Conservation (phyloP, 2,797 vertebrate genomes). For the Sarcophilus harrisii region DNA sequence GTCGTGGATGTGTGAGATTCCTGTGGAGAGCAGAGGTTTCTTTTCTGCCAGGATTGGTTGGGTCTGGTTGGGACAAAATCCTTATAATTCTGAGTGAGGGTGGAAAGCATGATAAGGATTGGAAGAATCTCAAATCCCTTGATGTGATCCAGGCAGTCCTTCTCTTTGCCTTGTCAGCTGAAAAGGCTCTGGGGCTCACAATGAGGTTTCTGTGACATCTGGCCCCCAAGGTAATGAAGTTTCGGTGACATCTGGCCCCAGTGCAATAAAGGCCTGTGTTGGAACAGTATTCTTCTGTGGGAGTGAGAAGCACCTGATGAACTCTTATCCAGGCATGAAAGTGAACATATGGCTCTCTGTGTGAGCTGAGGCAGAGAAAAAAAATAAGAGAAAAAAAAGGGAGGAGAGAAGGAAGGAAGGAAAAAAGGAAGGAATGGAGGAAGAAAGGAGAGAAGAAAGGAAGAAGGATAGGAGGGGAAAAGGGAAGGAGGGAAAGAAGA, state of each 20-base stretch:
- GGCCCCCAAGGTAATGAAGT: conserved; percentile 31
- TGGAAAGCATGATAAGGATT: conserved; percentile 71
- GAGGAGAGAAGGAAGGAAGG: background rate
- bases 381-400: no score
- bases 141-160: conserved; percentile 29
- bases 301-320: background rate
- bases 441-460: background rate
- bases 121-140: conserved; percentile 66
- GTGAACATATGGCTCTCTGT: background rate
- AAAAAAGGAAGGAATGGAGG: background rate
- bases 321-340: background rate
- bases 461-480: no score
- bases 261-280: background rate
- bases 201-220: conserved; percentile 47
- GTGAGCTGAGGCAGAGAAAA: background rate
- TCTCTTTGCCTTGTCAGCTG: conserved; percentile 10
- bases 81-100: conserved; percentile 78
- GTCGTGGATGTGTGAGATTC: conserved; percentile 75
- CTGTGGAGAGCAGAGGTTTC: conserved; percentile 60
- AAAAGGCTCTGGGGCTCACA: conserved; percentile 40
- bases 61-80: conserved; percentile 64
- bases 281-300: background rate
- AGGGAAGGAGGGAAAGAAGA: background rate
- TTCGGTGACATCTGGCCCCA: background rate
- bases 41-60: conserved; percentile 67